phyloP scores from a whole-genome alignment of 2,113 vertebrate genomes.

The Sciurus niger region DNA sequence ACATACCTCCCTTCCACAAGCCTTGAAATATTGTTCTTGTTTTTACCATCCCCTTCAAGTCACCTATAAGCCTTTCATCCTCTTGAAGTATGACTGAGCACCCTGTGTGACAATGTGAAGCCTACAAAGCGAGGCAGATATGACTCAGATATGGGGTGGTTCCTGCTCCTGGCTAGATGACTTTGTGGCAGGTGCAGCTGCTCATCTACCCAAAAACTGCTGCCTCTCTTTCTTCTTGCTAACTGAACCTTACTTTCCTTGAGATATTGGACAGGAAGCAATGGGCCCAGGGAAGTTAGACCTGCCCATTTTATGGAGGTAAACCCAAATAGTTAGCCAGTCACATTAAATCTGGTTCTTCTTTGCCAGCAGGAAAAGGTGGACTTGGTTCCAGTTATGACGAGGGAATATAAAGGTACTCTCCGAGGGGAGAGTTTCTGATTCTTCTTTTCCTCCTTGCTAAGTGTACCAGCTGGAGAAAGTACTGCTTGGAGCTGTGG shows the following conservation, averaged over 20 bases:
- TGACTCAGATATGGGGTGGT: neutral
- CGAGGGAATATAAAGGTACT: neutral
- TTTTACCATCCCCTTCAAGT: neutral
- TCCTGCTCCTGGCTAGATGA: neutral
- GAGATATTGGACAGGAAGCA: neutral
- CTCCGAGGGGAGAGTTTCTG: neutral
- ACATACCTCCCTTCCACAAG: neutral
- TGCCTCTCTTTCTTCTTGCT: neutral
- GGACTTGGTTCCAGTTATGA: neutral
- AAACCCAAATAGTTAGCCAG: neutral
- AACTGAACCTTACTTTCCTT: neutral
- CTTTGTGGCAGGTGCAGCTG: neutral
- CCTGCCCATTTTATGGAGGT: neutral
- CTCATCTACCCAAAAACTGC: neutral
- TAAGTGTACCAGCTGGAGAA: neutral
- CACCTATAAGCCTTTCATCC: neutral
- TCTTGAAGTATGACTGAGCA: neutral
- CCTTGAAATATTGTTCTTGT: neutral
- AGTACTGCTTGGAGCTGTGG: neutral
- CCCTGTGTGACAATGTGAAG: neutral
- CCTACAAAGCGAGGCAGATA: neutral
- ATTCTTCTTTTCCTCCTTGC: neutral
- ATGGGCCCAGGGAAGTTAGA: neutral
- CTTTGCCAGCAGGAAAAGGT: neutral
- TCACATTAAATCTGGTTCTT: neutral